Conservation (phyloP, 2,113 vertebrate genomes). For the Lethenteron camtschaticum region DNA sequence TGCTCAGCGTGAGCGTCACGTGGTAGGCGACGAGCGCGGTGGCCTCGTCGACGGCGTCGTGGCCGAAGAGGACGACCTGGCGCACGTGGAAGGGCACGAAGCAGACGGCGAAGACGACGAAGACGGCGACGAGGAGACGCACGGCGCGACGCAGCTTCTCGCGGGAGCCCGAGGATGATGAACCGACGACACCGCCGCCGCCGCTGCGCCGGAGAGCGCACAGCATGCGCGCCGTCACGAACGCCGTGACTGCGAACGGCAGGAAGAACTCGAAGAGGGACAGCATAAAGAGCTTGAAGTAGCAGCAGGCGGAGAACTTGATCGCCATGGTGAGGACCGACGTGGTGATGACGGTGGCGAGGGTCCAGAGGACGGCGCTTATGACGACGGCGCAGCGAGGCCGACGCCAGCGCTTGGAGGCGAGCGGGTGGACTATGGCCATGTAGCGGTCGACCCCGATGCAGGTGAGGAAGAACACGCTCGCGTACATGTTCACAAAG, state of each 20-base stretch:
- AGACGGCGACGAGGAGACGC: slow-evolving; percentile 59
- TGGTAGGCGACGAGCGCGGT: slow-evolving; percentile 52
- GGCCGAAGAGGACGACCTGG: slow-evolving; percentile 47
- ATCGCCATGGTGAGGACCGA: slow-evolving; percentile 51
- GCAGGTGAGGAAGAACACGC: slow-evolving; percentile 72
- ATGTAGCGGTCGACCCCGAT: slow-evolving; percentile 80
- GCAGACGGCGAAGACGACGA: slow-evolving; percentile 84
- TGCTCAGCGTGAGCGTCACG: slow-evolving; percentile 73
- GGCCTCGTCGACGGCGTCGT: slow-evolving; percentile 31
- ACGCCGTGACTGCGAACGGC: slow-evolving; percentile 57
- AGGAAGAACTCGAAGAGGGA: slow-evolving; percentile 75
- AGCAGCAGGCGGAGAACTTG: slow-evolving; percentile 36
- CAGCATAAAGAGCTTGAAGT: slow-evolving; percentile 46
- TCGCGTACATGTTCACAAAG: slow-evolving; percentile 94
- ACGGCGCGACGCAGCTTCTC: slow-evolving; percentile 56
- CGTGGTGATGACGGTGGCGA: slow-evolving; percentile 67
- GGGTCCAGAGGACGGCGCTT: slow-evolving; percentile 61
- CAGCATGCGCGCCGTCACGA: slow-evolving; percentile 61
- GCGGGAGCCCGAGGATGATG: slow-evolving; percentile 64
- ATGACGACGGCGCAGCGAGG: slow-evolving; percentile 50
- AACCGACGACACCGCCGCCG: background rate
- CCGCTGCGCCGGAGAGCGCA: slow-evolving; percentile 51
- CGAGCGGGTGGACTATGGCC: slow-evolving; percentile 48
- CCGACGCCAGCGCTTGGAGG: slow-evolving; percentile 39
- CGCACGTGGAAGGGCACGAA: slow-evolving; percentile 83